Conservation (phyloP, 1,140 invertebrate species). For the Zaprionus ghesquierei region DNA sequence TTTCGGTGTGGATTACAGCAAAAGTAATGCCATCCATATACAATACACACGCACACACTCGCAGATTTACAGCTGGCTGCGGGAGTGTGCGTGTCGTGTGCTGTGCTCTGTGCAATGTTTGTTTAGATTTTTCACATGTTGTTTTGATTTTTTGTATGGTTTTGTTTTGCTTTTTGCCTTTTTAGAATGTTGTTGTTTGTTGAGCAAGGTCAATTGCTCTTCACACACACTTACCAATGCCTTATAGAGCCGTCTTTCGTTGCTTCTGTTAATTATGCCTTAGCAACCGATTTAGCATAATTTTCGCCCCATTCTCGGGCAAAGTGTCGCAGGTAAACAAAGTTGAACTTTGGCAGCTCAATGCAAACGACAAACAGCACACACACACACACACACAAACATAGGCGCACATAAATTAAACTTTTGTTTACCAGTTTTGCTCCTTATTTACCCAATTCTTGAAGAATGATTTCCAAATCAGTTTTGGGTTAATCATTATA, state of each 20-base stretch:
- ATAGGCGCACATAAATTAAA: constrained; percentile 24
- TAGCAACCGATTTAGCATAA: constrained; percentile 20
- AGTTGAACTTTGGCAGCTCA: constrained; percentile 29
- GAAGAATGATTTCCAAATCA: constrained; percentile 46
- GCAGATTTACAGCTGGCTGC: neutral
- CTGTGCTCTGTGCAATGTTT: constrained; percentile 40
- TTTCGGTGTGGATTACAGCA: constrained; percentile 53
- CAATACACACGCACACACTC: constrained; percentile 4
- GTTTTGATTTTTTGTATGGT: constrained; percentile 45
- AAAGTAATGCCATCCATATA: constrained; percentile 12
- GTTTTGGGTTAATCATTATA: constrained; percentile 35
- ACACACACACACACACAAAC: constrained; percentile 9
- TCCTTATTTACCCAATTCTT: constrained; percentile 33
- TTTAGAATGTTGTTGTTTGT: constrained; percentile 36
- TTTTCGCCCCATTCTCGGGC: neutral
- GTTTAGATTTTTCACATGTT: constrained; percentile 65
- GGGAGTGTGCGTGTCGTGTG: neutral
- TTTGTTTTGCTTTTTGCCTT: constrained; percentile 41
- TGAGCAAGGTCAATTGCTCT: constrained; percentile 49
- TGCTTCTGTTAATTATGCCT: constrained; percentile 23
- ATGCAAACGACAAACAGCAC: constrained; percentile 10
- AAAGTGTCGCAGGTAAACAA: neutral
- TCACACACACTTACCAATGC: neutral
- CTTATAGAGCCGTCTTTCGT: constrained; percentile 22
- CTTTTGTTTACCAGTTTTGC: constrained; percentile 30